A percentile compares a stretch with the other conserved stretches of the same genome.
phyloP scores from a whole-genome alignment of 2,113 vertebrate genomes.

The Platichthys flesus region DNA sequence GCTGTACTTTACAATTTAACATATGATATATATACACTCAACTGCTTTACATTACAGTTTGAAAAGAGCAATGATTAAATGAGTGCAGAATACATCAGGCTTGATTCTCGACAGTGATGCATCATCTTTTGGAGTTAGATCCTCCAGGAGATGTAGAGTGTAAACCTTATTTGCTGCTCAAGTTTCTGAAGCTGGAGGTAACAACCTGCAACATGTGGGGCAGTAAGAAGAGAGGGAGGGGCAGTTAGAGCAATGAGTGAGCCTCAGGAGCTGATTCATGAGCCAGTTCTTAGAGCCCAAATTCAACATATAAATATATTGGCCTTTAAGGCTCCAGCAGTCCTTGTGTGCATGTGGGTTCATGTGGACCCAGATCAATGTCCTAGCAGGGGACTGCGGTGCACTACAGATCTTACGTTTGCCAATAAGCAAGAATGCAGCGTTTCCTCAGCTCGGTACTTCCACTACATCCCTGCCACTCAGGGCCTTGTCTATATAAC shows the following conservation, averaged over 20 bases:
- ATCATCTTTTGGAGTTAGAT: background rate
- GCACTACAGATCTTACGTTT: too few relatives aligned
- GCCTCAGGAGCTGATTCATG: constrained; percentile 32
- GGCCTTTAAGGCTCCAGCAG: constrained; percentile 4
- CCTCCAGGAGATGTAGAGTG: background rate
- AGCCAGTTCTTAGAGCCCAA: constrained; percentile 8
- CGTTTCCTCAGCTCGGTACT: background rate
- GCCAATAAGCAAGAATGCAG: background rate
- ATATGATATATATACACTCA: too few relatives aligned
- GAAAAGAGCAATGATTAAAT: background rate
- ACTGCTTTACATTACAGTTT: background rate
- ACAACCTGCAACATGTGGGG: background rate
- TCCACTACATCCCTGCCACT: background rate
- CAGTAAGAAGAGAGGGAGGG: background rate
- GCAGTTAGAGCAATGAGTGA: background rate
- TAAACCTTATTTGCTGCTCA: background rate
- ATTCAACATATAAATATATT: background rate
- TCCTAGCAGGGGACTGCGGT: background rate
- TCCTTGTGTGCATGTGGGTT: background rate
- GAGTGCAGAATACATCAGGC: background rate
- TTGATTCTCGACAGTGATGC: constrained; percentile 1
- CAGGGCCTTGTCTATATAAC: constrained; percentile 1
- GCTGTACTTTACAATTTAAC: background rate
- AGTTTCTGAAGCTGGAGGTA: background rate
- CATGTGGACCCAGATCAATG: constrained; percentile 22